These are phyloP conservation scores for Parus major DNA, from an alignment of 2,113 vertebrate species.

Conservation along the genomic window DNA sequence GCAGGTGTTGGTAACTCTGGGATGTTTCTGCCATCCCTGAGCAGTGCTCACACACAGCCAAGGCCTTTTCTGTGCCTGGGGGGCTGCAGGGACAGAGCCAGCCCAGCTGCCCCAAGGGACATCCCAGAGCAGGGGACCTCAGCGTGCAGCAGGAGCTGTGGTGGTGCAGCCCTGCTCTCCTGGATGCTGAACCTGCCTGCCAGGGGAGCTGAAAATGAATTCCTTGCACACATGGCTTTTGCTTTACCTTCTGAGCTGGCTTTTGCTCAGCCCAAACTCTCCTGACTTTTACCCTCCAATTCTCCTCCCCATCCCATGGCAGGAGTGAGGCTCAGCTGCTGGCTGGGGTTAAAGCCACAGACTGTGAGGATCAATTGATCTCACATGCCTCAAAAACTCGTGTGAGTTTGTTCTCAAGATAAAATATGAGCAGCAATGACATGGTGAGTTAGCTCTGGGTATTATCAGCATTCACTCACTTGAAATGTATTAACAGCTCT, in stretches of 20 bases:
- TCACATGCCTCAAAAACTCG: neutral
- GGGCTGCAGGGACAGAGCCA: neutral
- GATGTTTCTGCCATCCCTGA: accelerated
- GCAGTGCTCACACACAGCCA: neutral
- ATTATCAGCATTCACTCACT: slow-evolving; percentile 8
- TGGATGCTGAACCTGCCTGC: neutral
- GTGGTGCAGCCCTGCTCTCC: neutral
- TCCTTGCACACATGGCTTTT: neutral
- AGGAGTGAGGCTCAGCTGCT: neutral
- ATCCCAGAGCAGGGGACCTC: neutral
- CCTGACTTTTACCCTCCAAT: neutral
- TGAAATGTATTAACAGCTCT: slow-evolving; percentile 28
- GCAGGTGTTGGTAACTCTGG: accelerated
- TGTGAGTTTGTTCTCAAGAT: neutral
- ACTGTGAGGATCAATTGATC: neutral
- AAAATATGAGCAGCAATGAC: slow-evolving; percentile 5
- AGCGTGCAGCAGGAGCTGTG: too few relatives aligned
- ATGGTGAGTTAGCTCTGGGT: slow-evolving; percentile 28
- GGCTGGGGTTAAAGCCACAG: neutral
- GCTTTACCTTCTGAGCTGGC: neutral
- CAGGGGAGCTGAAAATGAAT: neutral
- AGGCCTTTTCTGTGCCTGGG: neutral
- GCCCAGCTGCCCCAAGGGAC: neutral
- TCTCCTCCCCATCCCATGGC: neutral
- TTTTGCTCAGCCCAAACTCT: neutral